A percentile compares a stretch with the other conserved stretches of the same genome.
phyloP scores from a whole-genome alignment of 2,113 vertebrate genomes.

The Ceuthmochares aereus region DNA sequence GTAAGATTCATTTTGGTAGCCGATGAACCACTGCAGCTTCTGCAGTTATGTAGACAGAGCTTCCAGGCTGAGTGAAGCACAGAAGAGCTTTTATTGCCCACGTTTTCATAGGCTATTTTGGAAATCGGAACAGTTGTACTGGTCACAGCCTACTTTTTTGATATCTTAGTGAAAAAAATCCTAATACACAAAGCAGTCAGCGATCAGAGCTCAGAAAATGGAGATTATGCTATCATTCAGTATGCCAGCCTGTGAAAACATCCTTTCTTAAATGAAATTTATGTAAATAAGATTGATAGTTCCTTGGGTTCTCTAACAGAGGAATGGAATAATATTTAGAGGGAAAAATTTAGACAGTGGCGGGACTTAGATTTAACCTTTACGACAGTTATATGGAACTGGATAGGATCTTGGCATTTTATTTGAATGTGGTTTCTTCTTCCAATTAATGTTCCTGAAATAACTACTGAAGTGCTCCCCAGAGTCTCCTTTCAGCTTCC shows the following conservation, averaged over 20 bases:
- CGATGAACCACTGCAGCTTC: not conserved
- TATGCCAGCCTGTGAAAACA: not conserved
- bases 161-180: not conserved
- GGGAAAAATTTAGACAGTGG: not conserved
- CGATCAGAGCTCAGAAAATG: not conserved
- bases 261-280: not conserved
- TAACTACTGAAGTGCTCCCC: not conserved
- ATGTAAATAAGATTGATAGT: not conserved
- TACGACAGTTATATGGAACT: not conserved
- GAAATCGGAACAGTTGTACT: not conserved
- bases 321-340: not conserved
- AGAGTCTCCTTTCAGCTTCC: not conserved
- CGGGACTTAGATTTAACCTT: conserved; percentile 1
- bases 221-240: not conserved
- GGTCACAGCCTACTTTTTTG: not conserved
- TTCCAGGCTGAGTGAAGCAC: not conserved
- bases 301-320: not conserved
- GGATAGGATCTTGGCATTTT: not conserved
- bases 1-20: not conserved
- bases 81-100: not conserved
- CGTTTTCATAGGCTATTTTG: not conserved
- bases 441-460: not conserved
- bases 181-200: not conserved
- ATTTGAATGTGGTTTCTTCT: not conserved
- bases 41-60: not conserved